A percentile compares a stretch with the other conserved stretches of the same genome.
These are phyloP conservation scores for Trochalopteron elliotii DNA, from an alignment of 2,113 vertebrate genomes.

Conservation along the genomic window DNA sequence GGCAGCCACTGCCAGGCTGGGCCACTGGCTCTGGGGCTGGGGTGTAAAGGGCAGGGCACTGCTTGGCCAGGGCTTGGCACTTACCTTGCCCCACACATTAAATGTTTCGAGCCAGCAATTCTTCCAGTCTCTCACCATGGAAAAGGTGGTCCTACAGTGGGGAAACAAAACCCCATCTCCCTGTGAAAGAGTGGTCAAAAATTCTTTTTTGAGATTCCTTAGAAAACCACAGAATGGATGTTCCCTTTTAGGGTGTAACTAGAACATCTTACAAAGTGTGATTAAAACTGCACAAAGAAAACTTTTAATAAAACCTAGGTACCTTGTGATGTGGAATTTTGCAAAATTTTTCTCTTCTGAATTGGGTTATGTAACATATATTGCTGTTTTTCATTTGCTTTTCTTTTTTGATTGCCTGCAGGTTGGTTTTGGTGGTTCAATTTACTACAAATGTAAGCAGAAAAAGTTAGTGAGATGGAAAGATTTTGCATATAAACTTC, in stretches of 20 bases:
- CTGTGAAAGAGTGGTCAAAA: neutral
- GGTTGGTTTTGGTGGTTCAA: neutral
- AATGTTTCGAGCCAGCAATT: neutral
- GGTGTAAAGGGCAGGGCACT: accelerated
- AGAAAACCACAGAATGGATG: neutral
- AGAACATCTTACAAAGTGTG: neutral
- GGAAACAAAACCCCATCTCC: neutral
- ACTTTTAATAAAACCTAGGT: neutral
- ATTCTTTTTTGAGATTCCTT: neutral
- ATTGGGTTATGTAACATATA: neutral
- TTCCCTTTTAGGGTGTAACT: neutral
- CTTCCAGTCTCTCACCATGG: neutral
- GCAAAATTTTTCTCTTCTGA: neutral
- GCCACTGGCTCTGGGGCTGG: neutral
- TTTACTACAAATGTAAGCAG: neutral
- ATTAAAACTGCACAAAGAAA: neutral
- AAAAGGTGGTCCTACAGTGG: accelerated
- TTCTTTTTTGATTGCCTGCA: neutral
- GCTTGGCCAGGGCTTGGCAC: neutral
- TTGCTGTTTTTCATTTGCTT: neutral
- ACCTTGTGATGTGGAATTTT: neutral
- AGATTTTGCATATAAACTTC: neutral
- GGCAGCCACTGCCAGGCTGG: neutral
- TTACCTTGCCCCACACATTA: neutral
- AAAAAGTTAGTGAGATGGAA: neutral